Base-by-base conservation (phyloP, 1,140 invertebrate genomes). In the Rhyacophila brunnea region DNA sequence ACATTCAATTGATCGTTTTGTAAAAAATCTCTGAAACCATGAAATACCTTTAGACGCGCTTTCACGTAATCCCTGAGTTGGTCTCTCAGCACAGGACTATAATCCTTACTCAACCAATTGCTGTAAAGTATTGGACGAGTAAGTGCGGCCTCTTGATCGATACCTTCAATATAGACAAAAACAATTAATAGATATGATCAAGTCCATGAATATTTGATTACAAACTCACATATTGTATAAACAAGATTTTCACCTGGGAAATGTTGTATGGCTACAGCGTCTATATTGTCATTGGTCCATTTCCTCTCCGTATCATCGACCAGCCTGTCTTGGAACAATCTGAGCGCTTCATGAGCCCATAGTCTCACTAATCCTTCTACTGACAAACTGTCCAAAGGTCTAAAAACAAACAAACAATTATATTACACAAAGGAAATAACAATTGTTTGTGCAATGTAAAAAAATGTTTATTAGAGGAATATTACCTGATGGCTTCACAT, bases 221-320 rank as follows among this genome's bases (percentile, higher is more conserved):
- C n/a, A n/a, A n/a, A n/a, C n/a, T n/a, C n/a, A n/a, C n/a, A n/a
- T n/a, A n/a, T n/a, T n/a, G n/a, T n/a, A n/a, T n/a, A n/a, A n/a
- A n/a, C n/a, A n/a, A n/a, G n/a, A n/a, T n/a, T n/a, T n/a, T n/a
- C 70, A 78, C 86, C 88, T 46, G 94, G 91, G 85, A 99, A 99
- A 77, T 99, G 95, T 77, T 95, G 95, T 62, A 93, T 74, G 1
- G 93, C 97, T 0, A 98, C 93, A 43, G 82, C 80, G 74, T 99
- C 95, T 59, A 99, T 96, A 70, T 98, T 96, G 66, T 98, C 93
- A 71, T 99, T 98, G 0, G 98, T 99, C 98, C 98, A 99, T 49
- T 87, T 80, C 42, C 98, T 82, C 76, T 99, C 98, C 0, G 87
- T 79, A 64, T 98, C 96, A 55, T 96, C 92, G 0, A 99, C 97